Evolutionary conservation across 2,113 vertebrate genomes (phyloP).

Genomic region (Marmota flaviventris): DNA sequence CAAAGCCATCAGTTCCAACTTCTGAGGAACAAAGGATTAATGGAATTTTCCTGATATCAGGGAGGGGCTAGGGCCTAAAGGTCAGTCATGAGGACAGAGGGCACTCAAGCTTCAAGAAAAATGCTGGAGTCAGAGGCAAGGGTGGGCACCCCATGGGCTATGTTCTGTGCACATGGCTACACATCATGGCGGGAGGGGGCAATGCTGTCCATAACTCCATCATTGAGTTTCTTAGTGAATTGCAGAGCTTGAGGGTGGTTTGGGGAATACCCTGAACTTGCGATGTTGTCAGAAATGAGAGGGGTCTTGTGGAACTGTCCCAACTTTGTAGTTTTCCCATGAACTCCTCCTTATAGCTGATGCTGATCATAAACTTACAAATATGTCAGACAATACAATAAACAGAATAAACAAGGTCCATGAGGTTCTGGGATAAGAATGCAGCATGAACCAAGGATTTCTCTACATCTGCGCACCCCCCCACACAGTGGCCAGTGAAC

Average conservation of each 20-base stretch:
- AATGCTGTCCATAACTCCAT: fast-evolving
- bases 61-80: neutral
- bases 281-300: neutral
- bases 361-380: neutral
- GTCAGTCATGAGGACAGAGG: neutral
- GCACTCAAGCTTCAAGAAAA: neutral
- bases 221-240: neutral
- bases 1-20: neutral
- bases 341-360: neutral
- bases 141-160: neutral
- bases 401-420: neutral
- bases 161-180: fast-evolving
- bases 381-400: neutral
- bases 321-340: neutral
- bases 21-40: neutral
- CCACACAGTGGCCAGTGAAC: neutral
- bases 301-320: neutral
- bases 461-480: neutral
- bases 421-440: neutral
- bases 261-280: neutral
- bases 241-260: neutral
- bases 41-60: neutral
- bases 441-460: neutral
- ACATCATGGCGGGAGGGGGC: neutral
- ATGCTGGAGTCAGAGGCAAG: neutral